Evolutionary conservation across 2,113 vertebrate species (phyloP).

Genomic region (Marmota monax): DNA sequence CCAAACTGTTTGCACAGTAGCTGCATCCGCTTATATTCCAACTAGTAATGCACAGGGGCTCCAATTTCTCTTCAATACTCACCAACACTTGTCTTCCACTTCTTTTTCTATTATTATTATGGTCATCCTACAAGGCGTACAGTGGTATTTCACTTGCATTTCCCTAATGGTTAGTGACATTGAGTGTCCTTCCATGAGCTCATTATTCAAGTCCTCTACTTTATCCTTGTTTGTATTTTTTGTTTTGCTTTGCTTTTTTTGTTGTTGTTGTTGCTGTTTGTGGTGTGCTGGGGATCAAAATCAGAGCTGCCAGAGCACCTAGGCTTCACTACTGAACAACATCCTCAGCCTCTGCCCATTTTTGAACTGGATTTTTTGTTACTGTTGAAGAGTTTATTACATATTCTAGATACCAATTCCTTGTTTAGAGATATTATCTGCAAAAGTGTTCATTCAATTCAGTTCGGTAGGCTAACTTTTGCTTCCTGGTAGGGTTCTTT

Average conservation of each 20-base stretch:
- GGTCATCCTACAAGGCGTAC: neutral
- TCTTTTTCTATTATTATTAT: neutral
- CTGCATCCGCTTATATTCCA: neutral
- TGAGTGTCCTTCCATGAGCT: neutral
- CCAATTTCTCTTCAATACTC: neutral
- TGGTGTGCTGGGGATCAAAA: neutral
- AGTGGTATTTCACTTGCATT: neutral
- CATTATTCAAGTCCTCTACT: neutral
- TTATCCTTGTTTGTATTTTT: neutral
- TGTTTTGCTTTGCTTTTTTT: neutral
- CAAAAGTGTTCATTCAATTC: neutral
- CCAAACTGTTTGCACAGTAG: neutral
- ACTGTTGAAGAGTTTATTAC: neutral
- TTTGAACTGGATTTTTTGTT: slow-evolving; percentile 40
- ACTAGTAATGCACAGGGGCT: neutral
- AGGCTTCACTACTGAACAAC: neutral
- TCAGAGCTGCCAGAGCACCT: neutral
- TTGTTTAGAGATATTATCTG: slow-evolving; percentile 27
- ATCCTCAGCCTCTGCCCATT: neutral
- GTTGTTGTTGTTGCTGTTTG: neutral
- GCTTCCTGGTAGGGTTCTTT: neutral
- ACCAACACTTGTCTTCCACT: neutral
- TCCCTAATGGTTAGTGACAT: neutral
- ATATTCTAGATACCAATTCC: neutral
- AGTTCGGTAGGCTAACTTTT: neutral